Conservation (phyloP, 92 coral and sea anemone species). For the Phenganax subtilis region DNA sequence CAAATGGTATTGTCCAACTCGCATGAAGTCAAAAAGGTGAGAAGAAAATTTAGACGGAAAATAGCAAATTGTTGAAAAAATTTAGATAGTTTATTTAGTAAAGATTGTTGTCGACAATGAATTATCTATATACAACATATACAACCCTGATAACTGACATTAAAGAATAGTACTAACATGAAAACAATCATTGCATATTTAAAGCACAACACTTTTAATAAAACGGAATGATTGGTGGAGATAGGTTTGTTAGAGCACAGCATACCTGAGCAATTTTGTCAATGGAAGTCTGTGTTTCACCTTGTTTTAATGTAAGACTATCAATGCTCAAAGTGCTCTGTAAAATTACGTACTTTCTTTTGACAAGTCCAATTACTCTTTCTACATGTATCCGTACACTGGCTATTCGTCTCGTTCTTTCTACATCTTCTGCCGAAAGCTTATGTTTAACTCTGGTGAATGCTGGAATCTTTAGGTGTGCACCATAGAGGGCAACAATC, state of each 20-base stretch:
- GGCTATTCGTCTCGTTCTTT: constrained; percentile 15
- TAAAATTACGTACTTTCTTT: not conserved
- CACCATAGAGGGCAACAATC: constrained; percentile 12
- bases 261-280: constrained; percentile 40
- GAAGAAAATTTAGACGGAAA: no score
- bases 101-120: not conserved
- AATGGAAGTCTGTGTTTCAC: constrained; percentile 34
- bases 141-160: not conserved
- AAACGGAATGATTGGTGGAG: constrained; percentile 36
- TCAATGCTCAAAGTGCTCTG: constrained; percentile 39
- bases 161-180: not conserved
- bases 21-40: no score
- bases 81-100: no score
- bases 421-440: constrained; percentile 5
- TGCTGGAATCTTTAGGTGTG: constrained; percentile 19
- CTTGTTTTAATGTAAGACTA: constrained; percentile 13
- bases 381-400: constrained; percentile 9
- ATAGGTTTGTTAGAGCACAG: constrained; percentile 44
- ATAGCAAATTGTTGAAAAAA: no score
- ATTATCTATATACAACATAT: not conserved
- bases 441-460: constrained; percentile 4
- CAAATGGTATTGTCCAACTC: no score
- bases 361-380: not conserved
- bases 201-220: constrained; percentile 8
- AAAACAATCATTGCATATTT: not conserved